Evolutionary conservation across 64 coral and sea anemone genomes (phyloP), one percentile per base, ranked within the genome.

Genomic region (Dendronephthya gigantea): DNA sequence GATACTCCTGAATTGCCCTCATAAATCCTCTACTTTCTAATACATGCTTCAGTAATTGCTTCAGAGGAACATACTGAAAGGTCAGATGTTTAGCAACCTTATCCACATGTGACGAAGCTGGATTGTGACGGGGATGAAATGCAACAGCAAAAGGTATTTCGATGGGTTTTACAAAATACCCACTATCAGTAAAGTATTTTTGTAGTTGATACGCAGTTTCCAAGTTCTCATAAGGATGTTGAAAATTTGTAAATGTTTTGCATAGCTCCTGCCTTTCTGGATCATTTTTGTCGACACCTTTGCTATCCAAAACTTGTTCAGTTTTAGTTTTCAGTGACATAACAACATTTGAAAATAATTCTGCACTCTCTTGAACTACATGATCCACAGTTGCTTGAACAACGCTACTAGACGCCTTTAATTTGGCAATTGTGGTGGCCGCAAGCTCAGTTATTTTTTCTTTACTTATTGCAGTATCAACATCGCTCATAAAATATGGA

Each of bases 1-100:
- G n/a, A 28, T 74, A 74, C 11, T 27, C 68, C 32, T 30, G n/a
- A 2, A 74, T 74, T 25, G n/a, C 30, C 11, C 32, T 74, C 68
- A 74, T 74, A 74, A 30, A 74, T 35, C 68, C 68, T 35, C 32
- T 74, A 74, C 68, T 74, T 74, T 74, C 68, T 25, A 74, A 28
- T 11, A 74, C 68, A 1, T 74, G 0, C 32, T 74, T 74, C 11
- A 74, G 68, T 27, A 74, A 74, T 74, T 74, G 23, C 32, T 35
- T 74, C 32, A 74, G n/a, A 27, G 68, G 68, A 25, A 74, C 30
- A 74, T 74, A 74, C 68, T 74, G 1, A 27, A 74, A 74, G 22
- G 68, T n/a, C n/a, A n/a, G n/a, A n/a, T n/a, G n/a, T n/a, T n/a
- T n/a, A n/a, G n/a, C n/a, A n/a, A n/a, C n/a, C n/a, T n/a, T n/a